phyloP scores from a whole-genome alignment of 2,888 invertebrate species.

The Tupiocoris notatus region DNA sequence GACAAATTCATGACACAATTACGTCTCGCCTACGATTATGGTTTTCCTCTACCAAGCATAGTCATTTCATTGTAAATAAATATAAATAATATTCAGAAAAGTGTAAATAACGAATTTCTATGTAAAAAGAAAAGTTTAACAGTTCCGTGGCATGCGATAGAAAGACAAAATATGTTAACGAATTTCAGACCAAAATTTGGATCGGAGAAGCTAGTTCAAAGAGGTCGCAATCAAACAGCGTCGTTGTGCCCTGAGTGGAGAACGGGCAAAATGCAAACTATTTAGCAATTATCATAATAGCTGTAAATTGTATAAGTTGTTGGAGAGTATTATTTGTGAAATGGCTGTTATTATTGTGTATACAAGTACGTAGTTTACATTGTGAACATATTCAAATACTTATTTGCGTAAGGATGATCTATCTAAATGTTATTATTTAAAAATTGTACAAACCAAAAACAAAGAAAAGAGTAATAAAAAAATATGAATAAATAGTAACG shows the following conservation, averaged over 20 bases:
- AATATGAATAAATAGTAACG: too few species aligned
- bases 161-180: not conserved
- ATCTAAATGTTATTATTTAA: slow-evolving; percentile 25
- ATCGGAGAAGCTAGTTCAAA: too few species aligned
- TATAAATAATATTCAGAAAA: not conserved
- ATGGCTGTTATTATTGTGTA: slow-evolving; percentile 39
- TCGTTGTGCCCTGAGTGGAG: too few species aligned
- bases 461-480: too few species aligned
- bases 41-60: too few species aligned
- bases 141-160: not conserved
- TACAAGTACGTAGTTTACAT: slow-evolving; percentile 23
- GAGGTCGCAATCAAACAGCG: too few species aligned
- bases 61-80: not conserved
- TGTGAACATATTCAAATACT: not conserved
- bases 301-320: not conserved
- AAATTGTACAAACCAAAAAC: too few species aligned
- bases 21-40: too few species aligned
- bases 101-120: not conserved
- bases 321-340: slow-evolving; percentile 26
- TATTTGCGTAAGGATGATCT: slow-evolving; percentile 6
- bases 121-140: not conserved
- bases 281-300: too few species aligned
- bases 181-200: not conserved
- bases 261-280: too few species aligned
- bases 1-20: too few species aligned